These are phyloP conservation scores for Anhinga rufa DNA, from an alignment of 2,113 vertebrate species.

Conservation along the genomic window DNA sequence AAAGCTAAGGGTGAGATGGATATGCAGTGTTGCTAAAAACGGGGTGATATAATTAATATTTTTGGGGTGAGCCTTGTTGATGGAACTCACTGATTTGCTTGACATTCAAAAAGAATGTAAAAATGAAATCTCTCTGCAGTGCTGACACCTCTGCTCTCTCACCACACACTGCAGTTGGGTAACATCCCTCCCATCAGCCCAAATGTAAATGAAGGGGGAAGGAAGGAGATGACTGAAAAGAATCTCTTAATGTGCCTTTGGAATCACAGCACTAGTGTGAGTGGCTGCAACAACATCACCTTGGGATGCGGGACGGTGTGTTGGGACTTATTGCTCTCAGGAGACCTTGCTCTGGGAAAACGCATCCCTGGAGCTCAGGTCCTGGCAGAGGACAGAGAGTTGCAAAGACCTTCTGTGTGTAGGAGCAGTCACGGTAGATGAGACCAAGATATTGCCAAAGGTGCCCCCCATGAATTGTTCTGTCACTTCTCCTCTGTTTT, in stretches of 20 bases:
- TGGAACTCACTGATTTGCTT: background rate
- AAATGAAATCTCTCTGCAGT: background rate
- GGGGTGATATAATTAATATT: background rate
- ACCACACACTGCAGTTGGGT: too few species aligned
- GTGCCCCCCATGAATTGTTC: background rate
- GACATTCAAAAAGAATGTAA: background rate
- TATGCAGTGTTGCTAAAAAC: background rate
- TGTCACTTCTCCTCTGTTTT: background rate
- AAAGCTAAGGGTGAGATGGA: background rate
- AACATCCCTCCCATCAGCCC: background rate
- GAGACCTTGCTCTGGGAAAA: background rate
- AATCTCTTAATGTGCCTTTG: background rate
- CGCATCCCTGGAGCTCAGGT: background rate
- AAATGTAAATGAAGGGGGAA: background rate
- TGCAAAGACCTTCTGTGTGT: background rate
- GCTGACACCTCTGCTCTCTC: background rate
- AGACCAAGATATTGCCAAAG: background rate
- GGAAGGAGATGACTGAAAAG: background rate
- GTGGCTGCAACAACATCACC: background rate
- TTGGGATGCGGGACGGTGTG: background rate
- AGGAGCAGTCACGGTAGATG: background rate
- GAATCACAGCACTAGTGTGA: background rate
- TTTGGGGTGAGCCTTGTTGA: background rate
- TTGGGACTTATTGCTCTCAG: fast-evolving
- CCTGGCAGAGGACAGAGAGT: background rate